Evolutionary conservation across 2,888 invertebrate genomes (phyloP).

Genomic region (Dynastes tityus): DNA sequence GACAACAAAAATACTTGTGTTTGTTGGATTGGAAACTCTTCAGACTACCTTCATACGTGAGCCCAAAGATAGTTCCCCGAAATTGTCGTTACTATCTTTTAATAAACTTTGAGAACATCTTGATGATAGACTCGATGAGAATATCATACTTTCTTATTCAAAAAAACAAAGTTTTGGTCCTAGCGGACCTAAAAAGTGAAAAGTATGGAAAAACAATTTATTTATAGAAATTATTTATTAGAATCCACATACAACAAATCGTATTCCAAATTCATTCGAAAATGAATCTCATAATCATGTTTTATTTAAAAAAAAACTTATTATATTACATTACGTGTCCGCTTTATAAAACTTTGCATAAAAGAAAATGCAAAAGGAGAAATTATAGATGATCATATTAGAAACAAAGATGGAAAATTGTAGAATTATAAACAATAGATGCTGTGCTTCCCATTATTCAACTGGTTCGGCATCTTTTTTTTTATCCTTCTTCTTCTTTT

Average conservation of each 20-base stretch:
- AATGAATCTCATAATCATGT: neutral
- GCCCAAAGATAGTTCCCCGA: too few relatives aligned
- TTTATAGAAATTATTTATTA: too few relatives aligned
- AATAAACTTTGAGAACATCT: too few relatives aligned
- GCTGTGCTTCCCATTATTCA: slow-evolving; percentile 2
- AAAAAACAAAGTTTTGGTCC: too few relatives aligned
- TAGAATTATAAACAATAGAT: neutral
- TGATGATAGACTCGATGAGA: too few relatives aligned
- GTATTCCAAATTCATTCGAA: neutral
- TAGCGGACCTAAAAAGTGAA: too few relatives aligned
- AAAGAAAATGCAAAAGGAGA: neutral
- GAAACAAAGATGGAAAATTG: neutral
- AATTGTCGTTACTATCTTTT: too few relatives aligned
- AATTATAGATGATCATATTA: neutral
- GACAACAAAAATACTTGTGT: too few relatives aligned
- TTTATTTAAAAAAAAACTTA: neutral
- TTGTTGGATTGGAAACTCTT: too few relatives aligned
- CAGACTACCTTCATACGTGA: too few relatives aligned
- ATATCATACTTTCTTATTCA: too few relatives aligned
- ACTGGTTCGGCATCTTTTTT: slow-evolving; percentile 74
- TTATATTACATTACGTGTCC: slow-evolving; percentile 3
- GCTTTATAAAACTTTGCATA: neutral
- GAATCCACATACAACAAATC: neutral
- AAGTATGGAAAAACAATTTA: too few relatives aligned
- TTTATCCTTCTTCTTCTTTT: slow-evolving; percentile 85